phyloP scores from a whole-genome alignment of 2,888 invertebrate genomes.

The Apamea anceps region DNA sequence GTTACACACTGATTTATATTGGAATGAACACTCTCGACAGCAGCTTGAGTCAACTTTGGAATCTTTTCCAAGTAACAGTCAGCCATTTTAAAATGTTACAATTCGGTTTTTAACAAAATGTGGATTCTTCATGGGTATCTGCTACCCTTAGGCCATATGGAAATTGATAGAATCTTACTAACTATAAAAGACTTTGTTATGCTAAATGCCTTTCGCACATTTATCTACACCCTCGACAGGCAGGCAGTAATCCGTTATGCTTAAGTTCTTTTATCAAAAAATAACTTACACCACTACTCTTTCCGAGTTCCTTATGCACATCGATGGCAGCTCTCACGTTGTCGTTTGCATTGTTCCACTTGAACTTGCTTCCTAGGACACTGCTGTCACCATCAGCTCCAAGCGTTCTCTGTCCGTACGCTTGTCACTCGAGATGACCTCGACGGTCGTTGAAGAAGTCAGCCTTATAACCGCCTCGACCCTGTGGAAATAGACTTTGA shows the following conservation, averaged over 20 bases:
- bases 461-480: slow-evolving; percentile 79
- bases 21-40: neutral
- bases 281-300: slow-evolving; percentile 75
- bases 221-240: no score
- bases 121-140: neutral
- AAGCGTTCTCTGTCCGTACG: slow-evolving; percentile 77
- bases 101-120: no score
- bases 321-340: slow-evolving; percentile 76
- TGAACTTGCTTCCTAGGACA: slow-evolving; percentile 75
- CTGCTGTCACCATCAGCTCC: slow-evolving; percentile 77
- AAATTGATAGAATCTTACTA: neutral
- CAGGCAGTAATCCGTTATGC: no score
- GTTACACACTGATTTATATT: no score
- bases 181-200: no score
- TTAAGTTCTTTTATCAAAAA: no score
- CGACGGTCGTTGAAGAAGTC: slow-evolving; percentile 80
- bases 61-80: neutral
- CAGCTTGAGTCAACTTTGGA: neutral
- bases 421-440: slow-evolving; percentile 75
- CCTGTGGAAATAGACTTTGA: slow-evolving; percentile 65
- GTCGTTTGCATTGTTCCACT: slow-evolving; percentile 73
- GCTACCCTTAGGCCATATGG: neutral
- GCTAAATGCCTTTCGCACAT: no score
- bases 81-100: neutral
- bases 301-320: slow-evolving; percentile 75